These are phyloP conservation scores for Trichogramma evanescens DNA, from an alignment of 2,888 invertebrate species.

Conservation along the genomic window DNA sequence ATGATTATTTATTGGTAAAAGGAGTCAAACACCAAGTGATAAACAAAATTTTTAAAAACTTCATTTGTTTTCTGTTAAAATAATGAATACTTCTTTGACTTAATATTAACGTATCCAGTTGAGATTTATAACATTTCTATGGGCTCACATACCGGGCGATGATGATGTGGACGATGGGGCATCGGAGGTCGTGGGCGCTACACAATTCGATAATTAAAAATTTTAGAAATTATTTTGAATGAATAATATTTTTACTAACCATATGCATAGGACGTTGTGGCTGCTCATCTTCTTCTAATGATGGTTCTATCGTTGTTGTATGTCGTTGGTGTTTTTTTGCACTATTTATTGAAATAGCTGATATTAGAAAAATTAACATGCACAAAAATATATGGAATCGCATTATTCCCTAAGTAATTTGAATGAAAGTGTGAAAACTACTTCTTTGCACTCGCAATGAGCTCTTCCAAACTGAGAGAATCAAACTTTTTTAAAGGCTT, in stretches of 20 bases:
- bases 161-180: constrained; percentile 21
- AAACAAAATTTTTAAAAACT: too few species aligned
- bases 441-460: not conserved
- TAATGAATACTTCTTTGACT: too few species aligned
- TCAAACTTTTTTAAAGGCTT: too few species aligned
- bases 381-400: not conserved
- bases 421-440: not conserved
- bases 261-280: too few species aligned
- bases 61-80: too few species aligned
- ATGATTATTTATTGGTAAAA: too few species aligned
- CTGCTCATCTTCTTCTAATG: not conserved
- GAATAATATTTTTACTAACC: not conserved
- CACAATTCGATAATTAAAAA: not conserved
- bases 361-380: constrained; percentile 1
- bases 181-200: constrained; percentile 10
- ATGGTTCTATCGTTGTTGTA: not conserved
- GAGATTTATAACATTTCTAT: too few species aligned
- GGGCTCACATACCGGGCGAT: too few species aligned
- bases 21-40: too few species aligned
- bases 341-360: not conserved
- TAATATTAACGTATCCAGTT: too few species aligned
- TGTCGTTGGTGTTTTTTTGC: not conserved
- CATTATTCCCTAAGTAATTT: not conserved
- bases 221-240: not conserved
- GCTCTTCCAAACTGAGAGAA: not conserved